A percentile compares a stretch with the other conserved stretches of the same genome.
Conservation (phyloP, 2,797 vertebrate genomes). For the Falco concolor region DNA sequence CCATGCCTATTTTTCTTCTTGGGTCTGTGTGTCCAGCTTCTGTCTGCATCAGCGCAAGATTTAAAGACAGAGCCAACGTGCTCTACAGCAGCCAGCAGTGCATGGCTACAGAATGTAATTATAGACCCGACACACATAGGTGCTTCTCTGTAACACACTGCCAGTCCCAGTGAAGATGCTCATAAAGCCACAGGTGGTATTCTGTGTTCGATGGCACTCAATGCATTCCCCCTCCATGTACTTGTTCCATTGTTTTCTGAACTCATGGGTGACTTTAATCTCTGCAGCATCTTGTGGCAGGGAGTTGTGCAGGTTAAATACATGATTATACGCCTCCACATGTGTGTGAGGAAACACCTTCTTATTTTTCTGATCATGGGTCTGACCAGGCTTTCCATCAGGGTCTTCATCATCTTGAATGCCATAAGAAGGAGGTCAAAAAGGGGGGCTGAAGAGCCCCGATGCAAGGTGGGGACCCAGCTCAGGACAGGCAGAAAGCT, state of each 20-base stretch:
- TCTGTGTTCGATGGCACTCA: fast-evolving
- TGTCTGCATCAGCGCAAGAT: not conserved
- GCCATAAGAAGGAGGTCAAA: not conserved
- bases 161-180: not conserved
- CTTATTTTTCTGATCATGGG: not conserved
- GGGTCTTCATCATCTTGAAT: not conserved
- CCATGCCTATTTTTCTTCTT: not conserved
- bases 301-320: not conserved
- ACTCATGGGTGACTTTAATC: not conserved
- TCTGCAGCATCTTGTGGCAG: not conserved
- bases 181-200: not conserved
- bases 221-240: not conserved
- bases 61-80: not conserved
- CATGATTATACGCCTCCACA: fast-evolving
- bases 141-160: not conserved
- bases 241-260: not conserved
- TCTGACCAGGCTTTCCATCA: not conserved
- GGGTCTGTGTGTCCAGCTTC: not conserved
- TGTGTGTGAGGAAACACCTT: not conserved
- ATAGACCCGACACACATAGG: not conserved
- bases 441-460: not conserved
- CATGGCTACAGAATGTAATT: not conserved
- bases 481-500: not conserved
- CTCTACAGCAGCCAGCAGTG: not conserved
- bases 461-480: not conserved